Conservation (phyloP, 2,797 vertebrate genomes). For the Petrocephalus sullivani region DNA sequence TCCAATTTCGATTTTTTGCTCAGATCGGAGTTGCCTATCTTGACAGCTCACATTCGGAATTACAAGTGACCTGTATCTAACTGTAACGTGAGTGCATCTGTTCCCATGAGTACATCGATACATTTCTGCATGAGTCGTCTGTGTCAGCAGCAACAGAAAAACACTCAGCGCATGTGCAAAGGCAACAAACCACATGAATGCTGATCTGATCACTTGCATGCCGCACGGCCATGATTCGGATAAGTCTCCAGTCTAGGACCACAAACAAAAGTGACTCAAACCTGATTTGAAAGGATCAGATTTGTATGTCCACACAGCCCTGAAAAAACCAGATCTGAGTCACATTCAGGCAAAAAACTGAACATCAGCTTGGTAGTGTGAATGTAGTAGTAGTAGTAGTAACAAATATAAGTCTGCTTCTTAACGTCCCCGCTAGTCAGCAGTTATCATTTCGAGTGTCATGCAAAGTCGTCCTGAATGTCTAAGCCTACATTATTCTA, state of each 20-base stretch:
- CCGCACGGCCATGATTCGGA: not conserved
- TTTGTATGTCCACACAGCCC: not conserved
- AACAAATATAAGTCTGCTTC: not conserved
- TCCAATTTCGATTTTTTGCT: not conserved
- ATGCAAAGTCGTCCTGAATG: not conserved
- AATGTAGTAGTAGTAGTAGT: not conserved
- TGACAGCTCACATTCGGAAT: not conserved
- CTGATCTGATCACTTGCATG: not conserved
- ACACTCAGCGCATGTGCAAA: not conserved
- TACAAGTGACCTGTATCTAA: too few relatives aligned
- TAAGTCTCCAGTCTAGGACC: not conserved
- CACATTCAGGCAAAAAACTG: too few relatives aligned
- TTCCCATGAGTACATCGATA: too few relatives aligned
- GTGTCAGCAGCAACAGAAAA: not conserved
- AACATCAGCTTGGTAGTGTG: not conserved
- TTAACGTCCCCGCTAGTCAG: not conserved
- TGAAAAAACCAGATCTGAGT: not conserved
- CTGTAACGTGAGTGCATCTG: too few relatives aligned
- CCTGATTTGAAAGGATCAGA: not conserved
- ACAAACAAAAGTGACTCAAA: not conserved
- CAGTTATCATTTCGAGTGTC: not conserved
- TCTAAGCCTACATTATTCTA: not conserved
- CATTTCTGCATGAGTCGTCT: too few relatives aligned
- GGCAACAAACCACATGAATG: not conserved
- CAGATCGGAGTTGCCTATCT: not conserved